Base-by-base conservation (phyloP, 1,140 invertebrate species). In the Tetragonula clypearis region DNA sequence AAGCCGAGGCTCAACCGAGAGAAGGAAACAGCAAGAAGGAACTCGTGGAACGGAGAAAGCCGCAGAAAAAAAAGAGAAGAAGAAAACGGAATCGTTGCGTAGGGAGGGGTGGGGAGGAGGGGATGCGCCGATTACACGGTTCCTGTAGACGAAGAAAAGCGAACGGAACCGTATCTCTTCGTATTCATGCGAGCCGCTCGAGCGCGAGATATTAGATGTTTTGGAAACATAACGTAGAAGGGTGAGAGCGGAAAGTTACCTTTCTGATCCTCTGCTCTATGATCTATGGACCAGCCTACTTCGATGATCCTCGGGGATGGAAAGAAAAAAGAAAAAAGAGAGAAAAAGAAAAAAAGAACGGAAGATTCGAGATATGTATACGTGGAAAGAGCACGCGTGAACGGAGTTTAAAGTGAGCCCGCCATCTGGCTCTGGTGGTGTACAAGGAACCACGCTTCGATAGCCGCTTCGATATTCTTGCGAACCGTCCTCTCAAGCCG, bases 181-280 rank as follows among this genome's bases (percentile, higher is more conserved):
- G 84, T 69, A 90, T 93, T 94, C 85, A 90, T 26, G 26, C 41
- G 84, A 87, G 21, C 89, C 90, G 89, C 82, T 90, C 88, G 92
- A 91, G 90, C 92, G 91, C 90, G 88, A 93, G 90, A 91, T 91
- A 92, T 93, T 90, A 88, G 86, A 89, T 89, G 87, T 92, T 92
- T 90, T 91, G 88, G 80, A 92, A 92, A 92, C 89, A 91, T 83
- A 90, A 86, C 71, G 85, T 76, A 82, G 83, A 88, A 86, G 88
- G 82, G 89, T 89, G 82, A 86, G 73, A 84, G 83, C 65, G 86
- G 85, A 75, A 87, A 89, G 88, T 90, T 88, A 85, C 69, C 75
- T 72, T 86, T 73, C 19, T 17, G 78, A 72, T 81, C 26, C 56
- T 60, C 55, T 73, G 58, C 58, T 71, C n/a, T 49, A 8, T 49